Evolutionary conservation across 2,113 vertebrate genomes (phyloP).

Genomic region (Ellobius talpinus): DNA sequence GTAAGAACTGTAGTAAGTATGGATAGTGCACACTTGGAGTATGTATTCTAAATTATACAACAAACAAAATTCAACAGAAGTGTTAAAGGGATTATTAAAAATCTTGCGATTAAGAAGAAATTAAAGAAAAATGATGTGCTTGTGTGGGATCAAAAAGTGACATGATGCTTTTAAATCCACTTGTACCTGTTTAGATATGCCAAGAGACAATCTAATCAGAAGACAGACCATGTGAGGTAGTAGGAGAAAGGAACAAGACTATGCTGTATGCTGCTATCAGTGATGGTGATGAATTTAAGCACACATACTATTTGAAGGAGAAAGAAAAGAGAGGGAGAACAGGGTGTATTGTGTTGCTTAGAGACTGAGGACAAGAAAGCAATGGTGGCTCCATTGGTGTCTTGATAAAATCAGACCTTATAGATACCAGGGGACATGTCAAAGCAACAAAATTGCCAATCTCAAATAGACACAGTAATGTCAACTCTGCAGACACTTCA

Average conservation of each 20-base stretch:
- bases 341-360: too few species aligned
- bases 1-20: background rate
- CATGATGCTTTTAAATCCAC: background rate
- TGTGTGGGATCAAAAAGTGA: background rate
- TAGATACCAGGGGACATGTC: background rate
- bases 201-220: background rate
- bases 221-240: background rate
- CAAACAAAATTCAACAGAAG: background rate
- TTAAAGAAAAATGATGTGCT: background rate
- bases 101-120: background rate
- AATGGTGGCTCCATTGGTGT: too few species aligned
- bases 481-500: background rate
- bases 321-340: background rate
- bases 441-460: background rate
- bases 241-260: too few species aligned
- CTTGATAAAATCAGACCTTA: background rate
- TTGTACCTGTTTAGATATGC: background rate
- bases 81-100: background rate
- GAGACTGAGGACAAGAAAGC: background rate
- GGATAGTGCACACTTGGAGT: too few species aligned
- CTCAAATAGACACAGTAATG: background rate
- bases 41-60: background rate
- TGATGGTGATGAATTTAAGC: background rate
- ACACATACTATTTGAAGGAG: background rate
- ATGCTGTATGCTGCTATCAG: rapidly evolving